Base-by-base conservation (phyloP, 2,888 invertebrate species). In the Rhamphomyia laevipes region DNA sequence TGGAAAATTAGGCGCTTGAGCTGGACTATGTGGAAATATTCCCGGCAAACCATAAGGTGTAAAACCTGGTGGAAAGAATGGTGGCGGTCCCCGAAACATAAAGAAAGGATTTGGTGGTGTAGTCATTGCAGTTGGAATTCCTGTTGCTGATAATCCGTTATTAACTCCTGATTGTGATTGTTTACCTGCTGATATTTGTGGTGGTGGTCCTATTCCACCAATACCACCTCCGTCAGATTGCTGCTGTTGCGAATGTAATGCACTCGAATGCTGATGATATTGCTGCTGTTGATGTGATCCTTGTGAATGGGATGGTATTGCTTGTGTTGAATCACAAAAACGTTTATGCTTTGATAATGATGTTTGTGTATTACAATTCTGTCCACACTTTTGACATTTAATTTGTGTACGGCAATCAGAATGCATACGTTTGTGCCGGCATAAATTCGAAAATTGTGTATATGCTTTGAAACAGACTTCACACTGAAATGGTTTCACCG, bases 361-460 rank as follows among this genome's bases (percentile, higher is more conserved):
- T 3, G 93, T 90, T 51, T 86, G 84, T 1, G 94, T 93, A 50
- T 85, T 86, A 73, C 96, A 97, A 31, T 87, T 84, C 65, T 94
- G 91, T 23, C 86, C 85, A 66, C 96, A 97, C 78, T 94, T 93
- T 62, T 78, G 82, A 73, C 96, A 97, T 74, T 92, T 93, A 64
- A 91, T 89, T 65, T 88, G 85, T 72, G 86, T 86, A 61, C 93
- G 86, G 70, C 96, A 97, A 66, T 91, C 88, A 48, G 87, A 84
- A 77, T 99, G 99, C 93, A 97, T 96, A 50, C 97, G 90, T 67
- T 93, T 95, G 75, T 99, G 99, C n/a, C 99, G 86, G 67, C 99
- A 99, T 63, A 99, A 77, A 71, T 99, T 99, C 37, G 96, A 97
- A 72, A 99, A 99, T 74, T 99, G 99, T 4, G 99, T 99, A 75